Conservation (phyloP, 1,140 invertebrate genomes). For the Musca vetustissima region DNA sequence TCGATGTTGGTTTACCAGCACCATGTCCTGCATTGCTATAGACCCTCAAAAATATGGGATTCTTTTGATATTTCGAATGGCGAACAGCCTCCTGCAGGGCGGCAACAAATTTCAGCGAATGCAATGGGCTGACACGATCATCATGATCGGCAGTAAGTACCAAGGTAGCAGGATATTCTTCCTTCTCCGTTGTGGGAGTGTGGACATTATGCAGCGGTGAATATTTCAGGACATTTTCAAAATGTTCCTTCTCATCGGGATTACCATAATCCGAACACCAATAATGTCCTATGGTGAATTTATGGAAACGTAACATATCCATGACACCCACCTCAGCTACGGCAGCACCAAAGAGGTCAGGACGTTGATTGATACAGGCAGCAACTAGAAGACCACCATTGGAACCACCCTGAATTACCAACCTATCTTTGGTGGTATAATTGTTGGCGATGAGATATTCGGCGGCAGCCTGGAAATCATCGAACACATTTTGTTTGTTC, state of each 20-base stretch:
- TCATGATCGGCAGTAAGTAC: constrained; percentile 96
- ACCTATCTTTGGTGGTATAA: constrained; percentile 75
- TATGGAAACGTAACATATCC: constrained; percentile 97
- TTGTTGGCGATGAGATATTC: constrained; percentile 84
- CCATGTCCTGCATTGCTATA: constrained; percentile 97
- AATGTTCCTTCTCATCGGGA: constrained; percentile 85
- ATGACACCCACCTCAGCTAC: constrained; percentile 92
- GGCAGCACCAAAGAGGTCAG: constrained; percentile 90
- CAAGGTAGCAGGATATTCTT: constrained; percentile 88
- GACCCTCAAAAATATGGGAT: constrained; percentile 85
- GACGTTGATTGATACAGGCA: constrained; percentile 91
- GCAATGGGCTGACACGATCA: constrained; percentile 93
- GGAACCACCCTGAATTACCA: constrained; percentile 91
- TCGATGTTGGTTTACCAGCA: constrained; percentile 84
- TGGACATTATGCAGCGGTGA: constrained; percentile 94
- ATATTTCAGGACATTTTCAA: constrained; percentile 86
- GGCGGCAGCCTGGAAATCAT: constrained; percentile 93
- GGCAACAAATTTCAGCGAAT: constrained; percentile 94
- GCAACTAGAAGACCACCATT: constrained; percentile 95
- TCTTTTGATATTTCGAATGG: constrained; percentile 68
- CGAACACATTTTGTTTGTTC: constrained; percentile 97
- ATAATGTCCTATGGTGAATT: constrained; percentile 96
- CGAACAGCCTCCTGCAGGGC: constrained; percentile 80
- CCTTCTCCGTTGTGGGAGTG: constrained; percentile 60
- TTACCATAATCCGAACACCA: constrained; percentile 97